Evolutionary conservation across 2,113 vertebrate species (phyloP), one percentile per base, ranked within the genome.

Genomic region (Oncorhynchus clarkii): DNA sequence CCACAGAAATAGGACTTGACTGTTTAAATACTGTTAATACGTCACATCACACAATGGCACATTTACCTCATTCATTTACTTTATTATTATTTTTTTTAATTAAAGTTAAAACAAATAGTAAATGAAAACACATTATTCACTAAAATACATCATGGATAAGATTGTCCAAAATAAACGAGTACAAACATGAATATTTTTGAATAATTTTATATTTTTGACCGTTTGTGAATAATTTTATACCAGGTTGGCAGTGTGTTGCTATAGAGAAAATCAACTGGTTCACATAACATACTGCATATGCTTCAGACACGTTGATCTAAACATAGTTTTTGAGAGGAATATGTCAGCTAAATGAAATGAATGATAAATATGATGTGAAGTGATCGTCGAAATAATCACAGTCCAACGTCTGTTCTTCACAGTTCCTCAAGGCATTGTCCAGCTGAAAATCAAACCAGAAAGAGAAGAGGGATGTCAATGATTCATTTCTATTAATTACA

Each of bases 351-450:
- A 73, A 78, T 51, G 75, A 49, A 72, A 65, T 34, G 49, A 71
- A 65, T 34, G 49, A 79, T 27, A 76, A 62, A 64, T 68, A 73
- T 68, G 54, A 51, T 27, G 79, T 71, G 31, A 59, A 54, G 48
- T 11, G 5, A 34, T 68, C 31, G n/a, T 20, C 18, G 29, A 3
- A 20, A 16, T n/a, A 18, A 68, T 20, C 1, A 9, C 6, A 34
- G 68, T 79, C 71, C 72, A 45, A 66, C 60, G n/a, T 70, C 16
- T n/a, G 24, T n/a, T 62, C 60, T 77, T 93, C 82, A 91, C 73
- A 89, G 87, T 80, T 91, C 90, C 70, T 87, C 82, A 57, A 78
- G 87, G 78, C 77, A 86, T 3, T 78, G 83, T 75, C 74, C 87
- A 76, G 57, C 92, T 94, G 85, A 71, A 79, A 88, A 81, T 60